phyloP scores from a whole-genome alignment of 1,140 invertebrate species.

The Plutomurus gul region DNA sequence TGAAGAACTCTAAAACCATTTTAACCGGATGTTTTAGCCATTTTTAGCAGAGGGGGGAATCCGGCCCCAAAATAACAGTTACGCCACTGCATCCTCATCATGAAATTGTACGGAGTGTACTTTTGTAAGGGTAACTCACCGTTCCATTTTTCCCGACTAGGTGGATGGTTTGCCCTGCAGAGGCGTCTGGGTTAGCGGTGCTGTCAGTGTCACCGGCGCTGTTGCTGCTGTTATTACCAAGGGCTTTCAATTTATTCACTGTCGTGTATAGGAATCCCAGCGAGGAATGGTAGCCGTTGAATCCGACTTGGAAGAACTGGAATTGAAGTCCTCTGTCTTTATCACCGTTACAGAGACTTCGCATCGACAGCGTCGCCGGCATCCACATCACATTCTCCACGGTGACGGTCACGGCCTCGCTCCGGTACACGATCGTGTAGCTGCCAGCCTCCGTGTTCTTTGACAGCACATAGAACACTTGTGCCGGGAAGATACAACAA shows the following conservation, averaged over 20 bases:
- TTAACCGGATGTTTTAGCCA: no score
- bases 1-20: no score
- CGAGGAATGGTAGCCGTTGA: constrained; percentile 48
- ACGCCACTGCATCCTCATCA: no score
- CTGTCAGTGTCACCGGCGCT: constrained; percentile 14
- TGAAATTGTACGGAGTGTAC: no score
- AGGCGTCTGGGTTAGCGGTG: not conserved
- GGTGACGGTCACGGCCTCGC: constrained; percentile 29
- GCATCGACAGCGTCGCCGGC: constrained; percentile 38
- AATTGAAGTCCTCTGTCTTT: constrained; percentile 48
- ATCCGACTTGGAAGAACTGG: constrained; percentile 44
- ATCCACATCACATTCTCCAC: constrained; percentile 46
- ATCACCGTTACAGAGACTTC: constrained; percentile 51
- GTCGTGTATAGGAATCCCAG: constrained; percentile 35
- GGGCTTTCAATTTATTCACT: constrained; percentile 40
- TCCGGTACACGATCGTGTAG: constrained; percentile 42
- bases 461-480: constrained; percentile 59
- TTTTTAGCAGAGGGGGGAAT: no score
- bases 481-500: constrained; percentile 34
- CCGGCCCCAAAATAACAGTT: no score
- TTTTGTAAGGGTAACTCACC: no score
- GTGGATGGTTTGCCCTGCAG: no score
- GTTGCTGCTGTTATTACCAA: constrained; percentile 27
- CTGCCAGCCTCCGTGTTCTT: constrained; percentile 46
- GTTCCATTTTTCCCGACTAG: constrained; percentile 42